Evolutionary conservation across 2,888 invertebrate species (phyloP), one percentile per base, ranked within the genome.

Genomic region (Drosophila yooni): DNA sequence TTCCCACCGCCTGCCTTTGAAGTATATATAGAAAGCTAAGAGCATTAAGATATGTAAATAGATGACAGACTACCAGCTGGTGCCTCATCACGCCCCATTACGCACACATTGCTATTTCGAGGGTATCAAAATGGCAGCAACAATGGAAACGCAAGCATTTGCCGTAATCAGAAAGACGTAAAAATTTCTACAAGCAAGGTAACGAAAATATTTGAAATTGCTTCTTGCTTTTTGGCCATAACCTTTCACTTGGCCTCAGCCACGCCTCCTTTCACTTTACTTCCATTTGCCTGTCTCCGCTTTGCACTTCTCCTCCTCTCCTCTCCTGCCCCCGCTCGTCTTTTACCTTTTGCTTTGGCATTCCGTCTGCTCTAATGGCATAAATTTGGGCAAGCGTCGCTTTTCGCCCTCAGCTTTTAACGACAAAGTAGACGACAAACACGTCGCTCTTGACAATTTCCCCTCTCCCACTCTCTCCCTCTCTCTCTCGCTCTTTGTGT

Each of bases 191-290:
- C 84, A 81, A 90, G 84, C 89, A 89, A 46, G 85, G 79, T 90
- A 85, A 89, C 76, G 68, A 88, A 86, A 86, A 91, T 86, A 91
- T 89, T 86, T 86, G 80, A 91, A 86, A 86, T 86, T 91, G 82
- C 86, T 86, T 86, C 88, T 89, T 89, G 74, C 72, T 68, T 74
- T 72, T 84, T 36, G 25, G 75, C 83, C 81, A 73, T 83, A 85
- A 76, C 79, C 76, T 81, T 81, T 83, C 70, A 56, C 59, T 76
- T 53, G 33, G 38, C 66, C 63, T 53, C 11, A 10, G 11, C 33
- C 33, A 33, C 11, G 33, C 33, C 38, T 15, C 13, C 40, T 33
- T 2, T 33, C 27, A 29, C 33, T 10, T 46, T 13, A 15, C 46
- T 8, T 4, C 25, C 46, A 46, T 25, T 46, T 25, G 46, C 25